These are phyloP conservation scores for Mellilla xanthometata DNA, from an alignment of 2,888 invertebrate genomes.

Conservation along the genomic window DNA sequence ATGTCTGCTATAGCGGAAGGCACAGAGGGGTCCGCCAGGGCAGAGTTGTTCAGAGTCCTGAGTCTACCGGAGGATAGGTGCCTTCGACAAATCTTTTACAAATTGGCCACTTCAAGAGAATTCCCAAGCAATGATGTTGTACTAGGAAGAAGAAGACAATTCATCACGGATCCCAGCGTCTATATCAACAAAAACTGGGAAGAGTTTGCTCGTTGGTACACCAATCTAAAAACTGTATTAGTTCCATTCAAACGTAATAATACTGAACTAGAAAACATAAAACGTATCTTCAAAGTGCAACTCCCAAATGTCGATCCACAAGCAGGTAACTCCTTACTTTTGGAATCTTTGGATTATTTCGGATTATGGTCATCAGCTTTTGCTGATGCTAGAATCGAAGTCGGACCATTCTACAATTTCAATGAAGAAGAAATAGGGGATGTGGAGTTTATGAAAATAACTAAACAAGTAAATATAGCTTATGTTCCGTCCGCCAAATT, in stretches of 20 bases:
- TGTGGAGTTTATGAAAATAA: conserved; percentile 35
- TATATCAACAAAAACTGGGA: conserved; percentile 31
- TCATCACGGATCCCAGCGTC: conserved; percentile 32
- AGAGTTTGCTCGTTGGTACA: conserved; percentile 21
- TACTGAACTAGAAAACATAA: conserved; percentile 17
- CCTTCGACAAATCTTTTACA: conserved; percentile 30
- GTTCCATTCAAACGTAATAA: conserved; percentile 28
- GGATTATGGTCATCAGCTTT: conserved; percentile 38
- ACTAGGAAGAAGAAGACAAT: conserved; percentile 26
- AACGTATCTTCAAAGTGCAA: conserved; percentile 12
- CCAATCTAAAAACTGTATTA: conserved; percentile 19
- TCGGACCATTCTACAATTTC: conserved; percentile 31
- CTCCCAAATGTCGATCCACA: conserved; percentile 22
- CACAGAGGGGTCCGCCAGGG: conserved; percentile 18
- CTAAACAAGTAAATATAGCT: conserved; percentile 23
- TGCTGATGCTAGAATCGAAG: conserved; percentile 24
- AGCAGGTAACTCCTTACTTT: conserved; percentile 36
- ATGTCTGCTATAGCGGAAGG: conserved; percentile 41
- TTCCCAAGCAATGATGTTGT: conserved; percentile 20
- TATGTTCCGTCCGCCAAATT: conserved; percentile 7
- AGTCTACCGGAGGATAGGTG: conserved; percentile 32
- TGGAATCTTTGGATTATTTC: conserved; percentile 34
- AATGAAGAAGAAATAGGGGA: conserved; percentile 28
- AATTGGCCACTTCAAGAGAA: conserved; percentile 21
- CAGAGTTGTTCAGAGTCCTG: conserved; percentile 32